These are phyloP conservation scores for Drosophila peninsularis DNA, from an alignment of 2,888 invertebrate species.

Conservation along the genomic window DNA sequence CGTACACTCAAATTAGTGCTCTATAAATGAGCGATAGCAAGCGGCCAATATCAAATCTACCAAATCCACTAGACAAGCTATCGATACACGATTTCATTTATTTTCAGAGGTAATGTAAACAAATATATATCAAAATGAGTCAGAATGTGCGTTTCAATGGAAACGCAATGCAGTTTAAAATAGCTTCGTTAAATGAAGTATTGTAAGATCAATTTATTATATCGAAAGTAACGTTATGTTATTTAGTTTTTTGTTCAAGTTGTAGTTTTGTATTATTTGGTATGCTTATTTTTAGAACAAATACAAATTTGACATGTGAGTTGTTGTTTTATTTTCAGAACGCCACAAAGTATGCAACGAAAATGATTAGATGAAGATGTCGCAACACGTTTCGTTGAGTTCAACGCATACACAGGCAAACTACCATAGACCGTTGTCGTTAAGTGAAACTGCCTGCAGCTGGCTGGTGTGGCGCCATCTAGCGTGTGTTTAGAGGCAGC, in stretches of 20 bases:
- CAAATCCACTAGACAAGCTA: not conserved
- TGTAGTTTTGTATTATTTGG: not conserved
- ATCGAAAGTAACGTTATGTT: not conserved
- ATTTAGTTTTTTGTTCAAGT: too few relatives aligned
- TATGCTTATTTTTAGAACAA: not conserved
- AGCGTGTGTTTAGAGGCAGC: not conserved
- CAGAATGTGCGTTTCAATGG: not conserved
- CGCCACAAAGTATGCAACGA: constrained; percentile 36
- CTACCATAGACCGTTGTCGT: not conserved
- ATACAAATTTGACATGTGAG: too few relatives aligned
- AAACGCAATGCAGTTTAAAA: not conserved
- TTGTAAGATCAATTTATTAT: not conserved
- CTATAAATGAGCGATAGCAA: not conserved
- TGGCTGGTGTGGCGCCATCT: constrained; percentile 30
- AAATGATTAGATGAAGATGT: not conserved
- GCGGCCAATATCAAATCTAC: not conserved
- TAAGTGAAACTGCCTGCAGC: not conserved
- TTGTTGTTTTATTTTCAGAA: not conserved
- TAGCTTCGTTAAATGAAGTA: too few relatives aligned
- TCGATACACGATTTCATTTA: not conserved
- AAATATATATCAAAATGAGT: too few relatives aligned
- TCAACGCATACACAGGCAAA: constrained; percentile 2
- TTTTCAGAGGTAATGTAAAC: not conserved
- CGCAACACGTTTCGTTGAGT: constrained; percentile 7
- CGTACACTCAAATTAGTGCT: constrained; percentile 8